Evolutionary conservation across 1,140 invertebrate species (phyloP).

Genomic region (Drosophila orosa): DNA sequence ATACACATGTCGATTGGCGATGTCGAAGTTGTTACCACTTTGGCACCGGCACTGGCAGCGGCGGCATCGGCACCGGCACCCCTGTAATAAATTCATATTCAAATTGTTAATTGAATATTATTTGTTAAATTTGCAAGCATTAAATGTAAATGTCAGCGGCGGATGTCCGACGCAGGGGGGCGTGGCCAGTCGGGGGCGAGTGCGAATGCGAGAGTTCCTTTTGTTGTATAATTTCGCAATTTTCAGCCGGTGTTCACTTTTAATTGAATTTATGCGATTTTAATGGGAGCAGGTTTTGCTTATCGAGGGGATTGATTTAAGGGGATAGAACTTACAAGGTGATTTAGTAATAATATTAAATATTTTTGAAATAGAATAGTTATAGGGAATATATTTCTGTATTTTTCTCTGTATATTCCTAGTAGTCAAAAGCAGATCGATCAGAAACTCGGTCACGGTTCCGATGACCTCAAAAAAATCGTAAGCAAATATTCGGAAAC

Average conservation of each 20-base stretch:
- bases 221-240: conserved; percentile 44
- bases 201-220: conserved; percentile 25
- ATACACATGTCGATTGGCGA: conserved; percentile 49
- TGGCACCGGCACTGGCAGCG: conserved; percentile 21
- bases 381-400: no score
- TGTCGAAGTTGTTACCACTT: conserved; percentile 82
- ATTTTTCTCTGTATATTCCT: background rate
- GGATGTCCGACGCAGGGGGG: conserved; percentile 51
- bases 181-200: conserved; percentile 49
- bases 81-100: conserved; percentile 83
- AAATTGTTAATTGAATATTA: conserved; percentile 84
- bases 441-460: conserved; percentile 61
- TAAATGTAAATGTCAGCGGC: conserved; percentile 79
- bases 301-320: background rate
- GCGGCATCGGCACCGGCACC: conserved; percentile 33
- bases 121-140: conserved; percentile 83
- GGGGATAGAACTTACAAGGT: background rate
- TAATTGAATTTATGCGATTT: conserved; percentile 70
- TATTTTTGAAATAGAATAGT: no score
- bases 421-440: background rate
- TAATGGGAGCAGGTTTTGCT: conserved; percentile 17
- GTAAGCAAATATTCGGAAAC: conserved; percentile 22
- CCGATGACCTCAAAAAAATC: conserved; percentile 47
- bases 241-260: conserved; percentile 18
- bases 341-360: background rate